Evolutionary conservation across 2,888 invertebrate species (phyloP), one percentile per base, ranked within the genome.

Genomic region (Disparrhopalites patrizii): DNA sequence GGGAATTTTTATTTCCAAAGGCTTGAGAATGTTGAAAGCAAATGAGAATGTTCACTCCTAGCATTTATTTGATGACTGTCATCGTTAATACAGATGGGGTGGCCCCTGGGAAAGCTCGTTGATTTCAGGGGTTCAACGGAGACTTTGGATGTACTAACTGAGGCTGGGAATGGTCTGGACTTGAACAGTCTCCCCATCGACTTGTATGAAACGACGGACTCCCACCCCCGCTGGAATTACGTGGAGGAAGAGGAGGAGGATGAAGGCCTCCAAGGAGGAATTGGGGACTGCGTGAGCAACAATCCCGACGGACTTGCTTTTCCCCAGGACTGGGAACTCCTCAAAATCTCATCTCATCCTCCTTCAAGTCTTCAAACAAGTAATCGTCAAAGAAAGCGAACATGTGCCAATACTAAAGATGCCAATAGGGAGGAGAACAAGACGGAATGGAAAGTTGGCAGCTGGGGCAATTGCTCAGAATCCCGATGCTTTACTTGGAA

Each of bases 401-500:
- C 33, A 38, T 64, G 66, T 31, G 52, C 60, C 47, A 67, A 52
- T 38, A 18, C 23, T 58, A 28, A 31, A 51, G 13, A 43, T 15
- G 18, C 52, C 51, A 84, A 84, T 67, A 85, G 85, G 68, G 90
- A 90, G 76, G 89, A 90, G 68, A 84, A 84, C 66, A 85, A 85
- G 68, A 90, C 90, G 76, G 89, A 90, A 68, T 92, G 91, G 91
- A 81, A 83, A 58, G 80, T 83, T 3, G 84, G 84, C 38, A 83
- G 85, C 18, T 91, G 91, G 91, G 84, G 86, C 2, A 79, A 84
- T 57, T 91, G 90, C 77, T 84, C 85, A 72, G 84, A 85, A 72
- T 86, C 89, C 23, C 83, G 87, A 67, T 92, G 92, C 78, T 87
- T 90, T 75, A 85, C 85, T 15, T 86, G 85, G 81, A 86, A 88